These are phyloP conservation scores for Eristalis intricaria DNA, from an alignment of 2,888 invertebrate genomes.

Conservation along the genomic window DNA sequence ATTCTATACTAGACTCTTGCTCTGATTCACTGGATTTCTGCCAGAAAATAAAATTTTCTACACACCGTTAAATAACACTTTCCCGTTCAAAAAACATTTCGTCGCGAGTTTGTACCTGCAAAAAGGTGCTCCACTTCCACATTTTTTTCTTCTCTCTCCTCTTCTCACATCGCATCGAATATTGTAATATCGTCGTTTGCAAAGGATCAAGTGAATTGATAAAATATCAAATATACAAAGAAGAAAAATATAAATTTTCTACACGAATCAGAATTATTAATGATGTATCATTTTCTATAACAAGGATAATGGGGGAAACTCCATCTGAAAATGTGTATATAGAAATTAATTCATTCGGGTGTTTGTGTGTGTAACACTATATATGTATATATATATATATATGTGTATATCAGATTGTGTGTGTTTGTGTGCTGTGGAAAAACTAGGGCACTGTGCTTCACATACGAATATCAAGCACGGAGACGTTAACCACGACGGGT, in stretches of 20 bases:
- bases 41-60: constrained; percentile 58
- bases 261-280: constrained; percentile 45
- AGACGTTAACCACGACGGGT: constrained; percentile 54
- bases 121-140: constrained; percentile 22
- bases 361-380: constrained; percentile 34
- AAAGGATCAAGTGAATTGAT: constrained; percentile 2
- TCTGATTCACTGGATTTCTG: constrained; percentile 58
- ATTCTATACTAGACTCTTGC: constrained; percentile 20
- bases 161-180: not conserved
- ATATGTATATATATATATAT: constrained; percentile 71
- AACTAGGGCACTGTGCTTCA: constrained; percentile 81
- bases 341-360: constrained; percentile 66
- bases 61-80: constrained; percentile 61
- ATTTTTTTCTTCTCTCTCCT: not conserved
- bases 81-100: constrained; percentile 16
- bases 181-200: not conserved
- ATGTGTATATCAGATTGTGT: constrained; percentile 41
- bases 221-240: not conserved
- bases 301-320: constrained; percentile 66
- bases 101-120: constrained; percentile 30
- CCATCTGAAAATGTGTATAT: constrained; percentile 70
- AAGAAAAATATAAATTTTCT: constrained; percentile 21
- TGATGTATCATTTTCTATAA: constrained; percentile 65
- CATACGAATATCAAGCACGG: constrained; percentile 72
- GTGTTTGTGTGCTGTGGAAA: constrained; percentile 73